phyloP scores from a whole-genome alignment of 2,888 invertebrate species.

The Panzeria rudis region DNA sequence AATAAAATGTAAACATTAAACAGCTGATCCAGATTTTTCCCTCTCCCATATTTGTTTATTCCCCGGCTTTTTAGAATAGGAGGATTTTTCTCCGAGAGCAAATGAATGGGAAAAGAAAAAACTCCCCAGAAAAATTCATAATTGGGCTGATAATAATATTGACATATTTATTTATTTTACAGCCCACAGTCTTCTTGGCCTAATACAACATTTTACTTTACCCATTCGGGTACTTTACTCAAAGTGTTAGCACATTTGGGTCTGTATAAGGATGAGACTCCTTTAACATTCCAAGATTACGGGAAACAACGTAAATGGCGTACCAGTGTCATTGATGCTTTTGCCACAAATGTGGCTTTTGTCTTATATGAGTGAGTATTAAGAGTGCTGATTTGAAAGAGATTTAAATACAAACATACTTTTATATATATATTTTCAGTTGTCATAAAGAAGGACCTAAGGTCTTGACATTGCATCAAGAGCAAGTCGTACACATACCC shows the following conservation, averaged over 20 bases:
- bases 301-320: conserved; percentile 85
- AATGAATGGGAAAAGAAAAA: too few relatives aligned
- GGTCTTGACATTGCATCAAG: conserved; percentile 90
- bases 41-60: too few relatives aligned
- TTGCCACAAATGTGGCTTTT: conserved; percentile 92
- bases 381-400: background rate
- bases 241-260: conserved; percentile 90
- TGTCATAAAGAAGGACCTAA: conserved; percentile 83
- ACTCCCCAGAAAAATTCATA: too few relatives aligned
- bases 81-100: too few relatives aligned
- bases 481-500: conserved; percentile 87
- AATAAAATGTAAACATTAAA: too few relatives aligned
- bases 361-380: conserved; percentile 88
- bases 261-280: conserved; percentile 87
- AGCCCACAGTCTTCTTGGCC: conserved; percentile 79
- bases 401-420: background rate
- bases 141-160: too few relatives aligned
- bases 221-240: conserved; percentile 92
- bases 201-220: conserved; percentile 89
- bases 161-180: background rate
- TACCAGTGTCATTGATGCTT: conserved; percentile 88
- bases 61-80: too few relatives aligned
- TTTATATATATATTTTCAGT: conserved; percentile 81
- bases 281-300: conserved; percentile 86
- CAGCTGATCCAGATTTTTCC: too few relatives aligned